A percentile compares a stretch with the other conserved stretches of the same genome.
phyloP scores from a whole-genome alignment of 2,113 vertebrate genomes.

The Myrmecobius fasciatus region DNA sequence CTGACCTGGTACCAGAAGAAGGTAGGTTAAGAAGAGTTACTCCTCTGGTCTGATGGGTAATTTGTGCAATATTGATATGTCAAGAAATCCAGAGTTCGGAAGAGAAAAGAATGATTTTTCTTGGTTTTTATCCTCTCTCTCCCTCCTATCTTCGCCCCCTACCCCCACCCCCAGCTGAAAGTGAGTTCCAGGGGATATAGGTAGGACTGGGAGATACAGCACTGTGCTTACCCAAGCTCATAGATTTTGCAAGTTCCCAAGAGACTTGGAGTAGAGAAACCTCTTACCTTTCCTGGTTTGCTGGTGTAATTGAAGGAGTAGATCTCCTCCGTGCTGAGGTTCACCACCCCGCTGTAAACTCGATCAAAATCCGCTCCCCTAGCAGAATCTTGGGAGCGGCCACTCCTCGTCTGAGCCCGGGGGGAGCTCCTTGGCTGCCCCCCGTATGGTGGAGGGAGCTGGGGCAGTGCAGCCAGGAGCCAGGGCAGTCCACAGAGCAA shows the following conservation, averaged over 20 bases:
- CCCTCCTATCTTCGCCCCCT: background rate
- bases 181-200: background rate
- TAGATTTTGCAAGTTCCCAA: constrained; percentile 7
- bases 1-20: background rate
- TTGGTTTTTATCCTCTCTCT: background rate
- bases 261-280: background rate
- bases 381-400: constrained; percentile 8
- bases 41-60: background rate
- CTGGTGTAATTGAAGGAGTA: constrained; percentile 86
- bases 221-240: background rate
- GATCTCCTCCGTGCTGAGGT: constrained; percentile 80
- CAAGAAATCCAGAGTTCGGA: background rate
- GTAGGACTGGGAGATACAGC: background rate
- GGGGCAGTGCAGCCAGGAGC: constrained; percentile 33
- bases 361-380: constrained; percentile 79
- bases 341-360: constrained; percentile 83
- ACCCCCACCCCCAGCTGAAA: background rate
- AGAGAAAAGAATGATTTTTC: background rate
- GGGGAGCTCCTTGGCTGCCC: background rate
- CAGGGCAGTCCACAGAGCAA: constrained; percentile 75
- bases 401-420: background rate
- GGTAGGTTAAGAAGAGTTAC: background rate
- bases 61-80: background rate
- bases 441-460: background rate
- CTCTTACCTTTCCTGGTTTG: constrained; percentile 85